Percentiles rank a stretch among this genome's conserved stretches.
Evolutionary conservation across 2,113 vertebrate genomes (phyloP).

Genomic region (Chaenocephalus aceratus): DNA sequence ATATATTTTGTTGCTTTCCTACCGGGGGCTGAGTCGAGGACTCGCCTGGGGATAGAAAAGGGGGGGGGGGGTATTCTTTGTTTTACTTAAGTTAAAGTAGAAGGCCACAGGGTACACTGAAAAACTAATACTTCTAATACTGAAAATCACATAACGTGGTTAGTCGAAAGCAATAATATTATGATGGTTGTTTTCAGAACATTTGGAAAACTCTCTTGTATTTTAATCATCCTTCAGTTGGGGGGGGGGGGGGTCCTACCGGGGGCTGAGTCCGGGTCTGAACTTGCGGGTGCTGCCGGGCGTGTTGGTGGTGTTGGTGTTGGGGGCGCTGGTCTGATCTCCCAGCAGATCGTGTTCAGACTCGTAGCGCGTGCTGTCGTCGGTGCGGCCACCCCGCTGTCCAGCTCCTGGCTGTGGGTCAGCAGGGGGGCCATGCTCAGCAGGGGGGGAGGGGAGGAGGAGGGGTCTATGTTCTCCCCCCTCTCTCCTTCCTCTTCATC

Average conservation of each 20-base stretch:
- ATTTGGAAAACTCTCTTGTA: too few relatives aligned
- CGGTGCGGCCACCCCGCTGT: conserved; percentile 90
- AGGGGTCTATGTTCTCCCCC: conserved; percentile 27
- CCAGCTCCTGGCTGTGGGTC: conserved; percentile 88
- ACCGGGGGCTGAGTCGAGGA: conserved; percentile 49
- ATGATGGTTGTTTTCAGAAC: too few relatives aligned
- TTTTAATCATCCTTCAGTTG: too few relatives aligned
- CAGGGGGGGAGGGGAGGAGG: conserved; percentile 54
- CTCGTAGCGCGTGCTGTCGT: conserved; percentile 89
- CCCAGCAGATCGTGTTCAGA: conserved; percentile 89
- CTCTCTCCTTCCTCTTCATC: conserved; percentile 39
- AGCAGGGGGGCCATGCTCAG: conserved; percentile 54
- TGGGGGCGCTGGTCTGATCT: conserved; percentile 84
- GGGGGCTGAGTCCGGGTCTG: conserved; percentile 61
- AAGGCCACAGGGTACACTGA: too few relatives aligned
- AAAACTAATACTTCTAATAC: too few relatives aligned
- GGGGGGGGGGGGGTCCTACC: conserved; percentile 34
- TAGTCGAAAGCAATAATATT: too few relatives aligned
- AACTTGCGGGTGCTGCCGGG: conserved; percentile 84
- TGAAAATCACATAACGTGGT: too few relatives aligned
- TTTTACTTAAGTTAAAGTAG: too few relatives aligned
- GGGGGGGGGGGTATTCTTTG: too few relatives aligned
- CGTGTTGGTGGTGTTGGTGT: conserved; percentile 83
- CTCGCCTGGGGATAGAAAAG: conserved; percentile 30
- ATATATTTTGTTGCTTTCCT: too few relatives aligned